Evolutionary conservation across 2,888 invertebrate species (phyloP).

Genomic region (Stenchaetothrips biformis): DNA sequence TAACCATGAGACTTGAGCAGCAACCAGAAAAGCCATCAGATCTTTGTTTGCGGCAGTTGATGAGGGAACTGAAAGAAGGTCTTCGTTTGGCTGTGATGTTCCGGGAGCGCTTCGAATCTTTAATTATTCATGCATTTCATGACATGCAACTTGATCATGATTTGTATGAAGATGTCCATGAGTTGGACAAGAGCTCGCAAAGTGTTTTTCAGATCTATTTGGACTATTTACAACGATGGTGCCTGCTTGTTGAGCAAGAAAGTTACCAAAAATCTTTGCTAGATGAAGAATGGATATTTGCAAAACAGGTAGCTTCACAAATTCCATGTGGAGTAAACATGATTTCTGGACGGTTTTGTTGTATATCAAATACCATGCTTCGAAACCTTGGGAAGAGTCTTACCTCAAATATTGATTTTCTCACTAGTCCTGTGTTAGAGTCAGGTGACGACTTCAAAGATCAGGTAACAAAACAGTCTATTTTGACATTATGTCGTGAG

Average conservation of each 20-base stretch:
- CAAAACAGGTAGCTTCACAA: constrained; percentile 69
- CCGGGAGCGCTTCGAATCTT: constrained; percentile 67
- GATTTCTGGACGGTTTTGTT: neutral
- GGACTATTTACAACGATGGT: constrained; percentile 79
- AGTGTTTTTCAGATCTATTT: constrained; percentile 72
- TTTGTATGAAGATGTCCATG: constrained; percentile 58
- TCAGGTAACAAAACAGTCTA: constrained; percentile 43
- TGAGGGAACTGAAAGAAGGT: constrained; percentile 86
- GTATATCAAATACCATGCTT: neutral
- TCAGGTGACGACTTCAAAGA: neutral
- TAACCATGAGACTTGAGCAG: constrained; percentile 76
- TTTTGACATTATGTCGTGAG: constrained; percentile 65
- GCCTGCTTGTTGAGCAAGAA: constrained; percentile 59
- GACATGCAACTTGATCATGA: constrained; percentile 48
- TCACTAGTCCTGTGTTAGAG: neutral
- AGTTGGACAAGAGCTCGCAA: constrained; percentile 73
- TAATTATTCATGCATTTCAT: constrained; percentile 56
- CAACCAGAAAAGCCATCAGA: constrained; percentile 78
- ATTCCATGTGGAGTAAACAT: constrained; percentile 68
- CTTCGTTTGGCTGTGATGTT: constrained; percentile 76
- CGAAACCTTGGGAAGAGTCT: neutral
- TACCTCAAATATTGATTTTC: neutral
- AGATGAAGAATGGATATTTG: constrained; percentile 85
- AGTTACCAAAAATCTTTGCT: constrained; percentile 67
- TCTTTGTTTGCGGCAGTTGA: constrained; percentile 79